A percentile compares a stretch with the other conserved stretches of the same genome.
Evolutionary conservation across 2,113 vertebrate species (phyloP).

Genomic region (Colistium nudipinnis): DNA sequence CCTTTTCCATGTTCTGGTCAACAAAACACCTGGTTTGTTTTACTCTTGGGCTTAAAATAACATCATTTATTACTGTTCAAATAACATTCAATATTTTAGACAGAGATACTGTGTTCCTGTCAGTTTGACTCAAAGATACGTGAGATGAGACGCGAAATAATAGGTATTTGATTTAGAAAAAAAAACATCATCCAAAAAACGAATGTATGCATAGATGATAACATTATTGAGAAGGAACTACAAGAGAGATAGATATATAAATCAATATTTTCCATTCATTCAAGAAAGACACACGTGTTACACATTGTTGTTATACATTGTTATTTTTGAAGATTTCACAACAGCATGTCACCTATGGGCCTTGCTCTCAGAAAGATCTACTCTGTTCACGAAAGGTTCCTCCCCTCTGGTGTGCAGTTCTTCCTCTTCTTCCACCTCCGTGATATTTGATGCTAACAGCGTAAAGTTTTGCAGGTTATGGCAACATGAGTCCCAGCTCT

Average conservation of each 20-base stretch:
- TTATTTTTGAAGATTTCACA: not conserved
- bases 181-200: not conserved
- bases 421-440: not conserved
- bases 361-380: not conserved
- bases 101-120: not conserved
- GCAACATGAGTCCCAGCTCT: slow-evolving; percentile 87
- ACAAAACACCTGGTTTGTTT: not conserved
- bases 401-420: not conserved
- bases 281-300: too few species aligned
- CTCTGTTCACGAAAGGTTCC: not conserved
- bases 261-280: too few species aligned
- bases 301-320: not conserved
- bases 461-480: slow-evolving; percentile 83
- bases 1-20: not conserved
- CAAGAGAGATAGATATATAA: not conserved
- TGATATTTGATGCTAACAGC: slow-evolving; percentile 1
- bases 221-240: not conserved
- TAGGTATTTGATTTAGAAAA: not conserved
- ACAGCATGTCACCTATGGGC: not conserved
- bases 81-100: not conserved
- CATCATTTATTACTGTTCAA: not conserved
- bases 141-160: not conserved
- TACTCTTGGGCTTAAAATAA: not conserved
- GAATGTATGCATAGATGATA: not conserved
- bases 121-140: not conserved